A percentile compares a stretch with the other conserved stretches of the same genome.
phyloP scores from a whole-genome alignment of 1,140 invertebrate genomes.

The Cyrtorhinus lividipennis region DNA sequence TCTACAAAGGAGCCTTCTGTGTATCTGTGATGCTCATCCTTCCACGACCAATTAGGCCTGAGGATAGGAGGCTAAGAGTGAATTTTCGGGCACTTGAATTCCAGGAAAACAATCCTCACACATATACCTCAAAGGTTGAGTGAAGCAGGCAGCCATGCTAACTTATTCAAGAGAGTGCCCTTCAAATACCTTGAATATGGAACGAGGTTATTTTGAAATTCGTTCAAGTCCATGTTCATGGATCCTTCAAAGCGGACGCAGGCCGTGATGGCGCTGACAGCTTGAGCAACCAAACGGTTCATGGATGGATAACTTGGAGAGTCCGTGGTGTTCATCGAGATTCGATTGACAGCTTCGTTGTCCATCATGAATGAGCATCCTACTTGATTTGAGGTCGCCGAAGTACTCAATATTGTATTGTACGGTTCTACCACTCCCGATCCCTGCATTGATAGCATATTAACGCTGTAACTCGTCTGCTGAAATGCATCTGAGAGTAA shows the following conservation, averaged over 20 bases:
- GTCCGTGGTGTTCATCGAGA: neutral
- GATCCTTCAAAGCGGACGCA: neutral
- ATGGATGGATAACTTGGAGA: neutral
- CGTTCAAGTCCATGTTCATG: neutral
- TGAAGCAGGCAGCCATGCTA: too few species aligned
- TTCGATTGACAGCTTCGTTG: neutral
- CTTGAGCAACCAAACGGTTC: neutral
- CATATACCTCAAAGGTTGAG: too few species aligned
- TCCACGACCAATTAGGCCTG: too few species aligned
- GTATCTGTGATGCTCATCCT: too few species aligned
- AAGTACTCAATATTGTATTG: neutral
- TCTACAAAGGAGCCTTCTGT: too few species aligned
- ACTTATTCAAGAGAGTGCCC: too few species aligned
- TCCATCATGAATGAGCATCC: neutral
- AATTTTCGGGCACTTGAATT: too few species aligned
- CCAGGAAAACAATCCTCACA: too few species aligned
- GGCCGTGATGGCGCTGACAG: neutral
- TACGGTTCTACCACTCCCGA: neutral
- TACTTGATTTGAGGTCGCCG: neutral
- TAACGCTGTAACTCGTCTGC: too few species aligned
- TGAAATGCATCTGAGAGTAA: too few species aligned
- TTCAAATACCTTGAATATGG: neutral
- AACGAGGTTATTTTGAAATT: neutral
- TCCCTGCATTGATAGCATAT: neutral
- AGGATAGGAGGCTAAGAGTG: too few species aligned